Base-by-base conservation (phyloP, 2,888 invertebrate genomes). In the Anoncus sp. region DNA sequence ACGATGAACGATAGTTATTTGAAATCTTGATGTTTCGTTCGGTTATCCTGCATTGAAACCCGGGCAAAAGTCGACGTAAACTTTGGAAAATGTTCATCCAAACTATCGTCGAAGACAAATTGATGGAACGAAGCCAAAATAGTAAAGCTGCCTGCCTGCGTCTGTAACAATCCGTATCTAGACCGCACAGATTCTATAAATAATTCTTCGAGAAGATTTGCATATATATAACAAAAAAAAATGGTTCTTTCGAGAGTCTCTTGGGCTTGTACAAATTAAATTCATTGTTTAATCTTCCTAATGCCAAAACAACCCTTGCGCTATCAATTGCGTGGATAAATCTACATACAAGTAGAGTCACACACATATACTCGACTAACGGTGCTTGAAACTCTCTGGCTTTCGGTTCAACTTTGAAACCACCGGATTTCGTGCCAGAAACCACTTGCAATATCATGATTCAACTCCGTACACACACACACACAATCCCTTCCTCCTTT, bases 391-490 rank as follows among this genome's bases (percentile, higher is more conserved):
- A 59, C 53, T 71, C 53, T 71, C 51, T 40, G 16, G 55, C 55
- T 71, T 71, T 71, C 62, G 10, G 43, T 45, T 24, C 43, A 55
- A 74, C 55, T 72, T 75, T 51, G 66, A 40, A 65, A 53, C 51
- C 63, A 38, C 53, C n/a, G 45, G 55, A 70, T 66, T 60, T 47
- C 60, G 65, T 65, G 66, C 76, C 66, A 76, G 71, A 76, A 76
- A 71, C 66, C 63, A 60, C 71, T 31, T 10, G 51, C 71, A 55
- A 47, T 66, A 70, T 65, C 67, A 6, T 59, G 66, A 71, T 47
- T 47, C 70, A 66, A 72, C 55, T 57, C 45, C 20, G 63, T 53
- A 63, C n/a, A n/a, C n/a, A n/a, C n/a, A n/a, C n/a, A n/a, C n/a
- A n/a, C n/a, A n/a, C n/a, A 24, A 57, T 63, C 49, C 59, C 72